Evolutionary conservation across 2,888 invertebrate genomes (phyloP), one percentile per base, ranked within the genome.

Genomic region (Bellardia pandia): DNA sequence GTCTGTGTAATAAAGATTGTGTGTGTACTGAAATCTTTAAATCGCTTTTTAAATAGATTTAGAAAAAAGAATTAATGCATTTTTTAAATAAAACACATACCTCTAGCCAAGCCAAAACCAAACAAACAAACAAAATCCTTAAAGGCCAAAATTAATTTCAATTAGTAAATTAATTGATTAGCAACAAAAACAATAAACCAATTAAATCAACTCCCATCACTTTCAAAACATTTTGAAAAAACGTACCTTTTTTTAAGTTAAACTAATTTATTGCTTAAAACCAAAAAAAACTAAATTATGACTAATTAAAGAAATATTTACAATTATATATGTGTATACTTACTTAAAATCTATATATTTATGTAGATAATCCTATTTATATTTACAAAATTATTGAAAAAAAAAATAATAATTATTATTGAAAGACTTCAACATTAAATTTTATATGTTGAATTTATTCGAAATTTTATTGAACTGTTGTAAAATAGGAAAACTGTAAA

Each of bases 1-100:
- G 93, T 92, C 92, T 92, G 89, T 93, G 93, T 91, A 92, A 92
- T 90, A 92, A 92, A 89, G 92, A 92, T 91, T 92, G 92, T 92
- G 92, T 92, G 92, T 92, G 92, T 92, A 92, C 91, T 89, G 91
- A 92, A 91, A 90, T 92, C 90, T 92, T 92, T 92, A 90, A 92
- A 77, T 92, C 92, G 91, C 92, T 92, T 89, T 92, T 92, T 91
- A 92, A 92, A 90, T 91, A 92, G 90, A 86, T 89, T 84, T 85
- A 81, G 76, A 69, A 64, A 72, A 71, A 76, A 68, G 37, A 62
- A 76, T 58, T 56, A 58, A 74, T 64, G 53, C 75, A 69, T 68
- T 60, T 82, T 71, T 76, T 58, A 75, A 81, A 75, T 16, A 81
- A 79, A 58, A 81, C 51, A 60, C 72, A 85, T 53, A 82, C 77